These are phyloP conservation scores for Zaprionus tsacasi DNA, from an alignment of 1,140 invertebrate species.

Conservation along the genomic window DNA sequence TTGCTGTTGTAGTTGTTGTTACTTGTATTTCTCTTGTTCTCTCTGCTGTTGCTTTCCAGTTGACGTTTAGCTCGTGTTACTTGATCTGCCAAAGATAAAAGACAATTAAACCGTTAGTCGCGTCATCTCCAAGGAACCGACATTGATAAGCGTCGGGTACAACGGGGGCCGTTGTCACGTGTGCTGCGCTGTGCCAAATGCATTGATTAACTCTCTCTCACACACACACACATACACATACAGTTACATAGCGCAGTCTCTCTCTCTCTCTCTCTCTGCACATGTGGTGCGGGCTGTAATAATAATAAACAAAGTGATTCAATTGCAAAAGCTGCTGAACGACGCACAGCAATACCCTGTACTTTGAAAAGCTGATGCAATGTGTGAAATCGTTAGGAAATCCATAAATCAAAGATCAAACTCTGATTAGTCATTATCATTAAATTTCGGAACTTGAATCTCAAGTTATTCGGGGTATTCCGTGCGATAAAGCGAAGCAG, in stretches of 20 bases:
- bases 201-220: slow-evolving; percentile 29
- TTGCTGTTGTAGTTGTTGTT: slow-evolving; percentile 22
- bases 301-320: slow-evolving; percentile 41
- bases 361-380: background rate
- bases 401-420: background rate
- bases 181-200: slow-evolving; percentile 61
- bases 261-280: background rate
- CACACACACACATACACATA: background rate
- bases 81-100: slow-evolving; percentile 59
- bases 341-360: slow-evolving; percentile 18
- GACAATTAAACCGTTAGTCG: slow-evolving; percentile 33
- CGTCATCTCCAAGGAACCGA: slow-evolving; percentile 24
- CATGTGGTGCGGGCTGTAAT: slow-evolving; percentile 22
- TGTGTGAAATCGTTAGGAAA: background rate
- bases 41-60: slow-evolving; percentile 20
- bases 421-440: background rate
- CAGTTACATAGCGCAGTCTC: background rate
- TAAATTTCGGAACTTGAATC: background rate
- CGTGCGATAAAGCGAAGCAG: slow-evolving; percentile 6
- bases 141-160: slow-evolving; percentile 26
- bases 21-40: slow-evolving; percentile 17
- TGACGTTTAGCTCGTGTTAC: slow-evolving; percentile 40
- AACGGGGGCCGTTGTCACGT: slow-evolving; percentile 72
- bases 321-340: slow-evolving; percentile 11
- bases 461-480: slow-evolving; percentile 1